Conservation (phyloP, 1,140 invertebrate genomes). For the Zaprionus lachaisei region DNA sequence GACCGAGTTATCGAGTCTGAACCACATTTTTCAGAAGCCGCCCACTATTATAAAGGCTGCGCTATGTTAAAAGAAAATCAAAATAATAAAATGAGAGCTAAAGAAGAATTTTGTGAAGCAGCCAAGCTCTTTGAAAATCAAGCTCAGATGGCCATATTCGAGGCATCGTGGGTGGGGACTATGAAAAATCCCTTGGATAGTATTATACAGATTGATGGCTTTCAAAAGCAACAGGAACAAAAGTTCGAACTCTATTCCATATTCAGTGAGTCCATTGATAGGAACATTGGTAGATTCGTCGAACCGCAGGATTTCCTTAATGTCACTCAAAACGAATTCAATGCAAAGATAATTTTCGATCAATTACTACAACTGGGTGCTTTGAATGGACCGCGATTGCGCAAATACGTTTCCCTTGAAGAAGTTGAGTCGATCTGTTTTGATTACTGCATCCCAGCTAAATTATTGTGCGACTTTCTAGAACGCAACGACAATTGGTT, state of each 20-base stretch:
- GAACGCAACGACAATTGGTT: not conserved
- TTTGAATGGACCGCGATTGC: not conserved
- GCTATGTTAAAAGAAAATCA: not conserved
- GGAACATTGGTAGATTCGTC: not conserved
- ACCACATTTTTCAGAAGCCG: slow-evolving; percentile 6
- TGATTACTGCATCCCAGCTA: too few relatives aligned
- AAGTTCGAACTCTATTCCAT: not conserved
- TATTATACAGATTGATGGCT: not conserved
- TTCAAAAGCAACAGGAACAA: not conserved
- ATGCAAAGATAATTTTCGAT: not conserved
- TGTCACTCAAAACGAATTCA: not conserved
- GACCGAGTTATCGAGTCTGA: not conserved
- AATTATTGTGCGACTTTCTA: too few relatives aligned
- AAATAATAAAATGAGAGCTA: not conserved
- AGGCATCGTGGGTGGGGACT: not conserved
- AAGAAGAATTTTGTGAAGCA: not conserved
- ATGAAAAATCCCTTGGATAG: not conserved
- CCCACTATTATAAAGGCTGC: slow-evolving; percentile 27
- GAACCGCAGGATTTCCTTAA: not conserved
- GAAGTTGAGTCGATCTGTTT: too few relatives aligned
- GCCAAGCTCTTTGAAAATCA: not conserved
- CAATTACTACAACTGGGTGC: not conserved
- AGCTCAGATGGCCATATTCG: not conserved
- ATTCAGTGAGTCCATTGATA: not conserved
- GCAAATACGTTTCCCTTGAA: too few relatives aligned